Percentiles rank a stretch among this genome's conserved stretches.
Conservation (phyloP, 1,140 invertebrate species). For the Sminthurinus signatus region DNA sequence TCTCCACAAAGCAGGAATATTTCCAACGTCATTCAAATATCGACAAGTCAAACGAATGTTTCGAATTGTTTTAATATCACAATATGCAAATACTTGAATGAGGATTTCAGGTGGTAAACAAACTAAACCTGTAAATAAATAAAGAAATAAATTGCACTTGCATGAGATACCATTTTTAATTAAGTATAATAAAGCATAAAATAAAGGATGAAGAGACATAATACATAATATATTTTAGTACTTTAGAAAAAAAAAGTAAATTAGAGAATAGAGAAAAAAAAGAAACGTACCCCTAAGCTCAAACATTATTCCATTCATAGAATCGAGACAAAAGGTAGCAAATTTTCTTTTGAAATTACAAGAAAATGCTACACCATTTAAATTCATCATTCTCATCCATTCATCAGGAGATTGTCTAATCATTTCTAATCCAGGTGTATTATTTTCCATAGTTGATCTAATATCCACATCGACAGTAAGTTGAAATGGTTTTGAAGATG, state of each 20-base stretch:
- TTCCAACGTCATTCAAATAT: not conserved
- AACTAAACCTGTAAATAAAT: no score
- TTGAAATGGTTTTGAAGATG: not conserved
- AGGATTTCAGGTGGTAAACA: conserved; percentile 3
- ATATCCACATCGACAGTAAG: not conserved
- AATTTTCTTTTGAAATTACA: not conserved
- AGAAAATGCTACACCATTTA: not conserved
- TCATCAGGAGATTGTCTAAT: not conserved
- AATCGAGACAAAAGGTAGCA: not conserved
- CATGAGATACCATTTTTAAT: no score
- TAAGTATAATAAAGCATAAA: no score
- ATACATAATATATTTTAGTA: no score
- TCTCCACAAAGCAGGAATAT: not conserved
- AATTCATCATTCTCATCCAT: not conserved
- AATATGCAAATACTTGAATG: not conserved
- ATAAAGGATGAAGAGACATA: no score
- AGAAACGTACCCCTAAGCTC: no score
- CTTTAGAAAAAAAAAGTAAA: no score
- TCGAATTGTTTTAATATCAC: not conserved
- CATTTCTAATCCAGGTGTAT: not conserved
- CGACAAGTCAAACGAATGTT: not conserved
- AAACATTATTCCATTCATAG: conserved; percentile 4
- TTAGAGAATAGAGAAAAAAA: no score
- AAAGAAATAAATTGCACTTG: no score
- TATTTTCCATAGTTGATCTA: not conserved